Evolutionary conservation across 2,797 vertebrate genomes (phyloP).

Genomic region (Gambusia yucatana): DNA sequence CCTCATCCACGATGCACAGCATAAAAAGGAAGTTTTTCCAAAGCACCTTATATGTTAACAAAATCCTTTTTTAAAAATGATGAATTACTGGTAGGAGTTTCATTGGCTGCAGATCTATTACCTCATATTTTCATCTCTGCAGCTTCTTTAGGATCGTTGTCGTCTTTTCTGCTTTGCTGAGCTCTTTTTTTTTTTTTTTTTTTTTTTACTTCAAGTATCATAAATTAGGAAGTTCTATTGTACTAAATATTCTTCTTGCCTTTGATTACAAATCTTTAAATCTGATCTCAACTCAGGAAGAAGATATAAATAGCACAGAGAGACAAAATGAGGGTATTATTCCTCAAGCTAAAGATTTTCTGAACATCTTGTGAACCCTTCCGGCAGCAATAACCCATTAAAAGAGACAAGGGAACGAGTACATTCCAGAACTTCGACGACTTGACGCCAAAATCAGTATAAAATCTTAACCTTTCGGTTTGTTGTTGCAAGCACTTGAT

Average conservation of each 20-base stretch:
- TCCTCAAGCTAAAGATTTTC: not conserved
- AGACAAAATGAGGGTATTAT: conserved; percentile 16
- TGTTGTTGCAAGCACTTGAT: not conserved
- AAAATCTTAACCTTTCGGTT: not conserved
- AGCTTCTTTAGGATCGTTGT: not conserved
- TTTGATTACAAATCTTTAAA: not conserved
- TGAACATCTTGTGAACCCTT: conserved; percentile 4
- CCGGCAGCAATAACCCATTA: not conserved
- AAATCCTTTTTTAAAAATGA: not conserved
- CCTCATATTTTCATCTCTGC: not conserved
- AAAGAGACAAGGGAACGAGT: not conserved
- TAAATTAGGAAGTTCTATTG: conserved; percentile 2
- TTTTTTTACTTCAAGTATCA: not conserved
- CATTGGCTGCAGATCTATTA: not conserved
- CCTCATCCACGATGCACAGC: not conserved
- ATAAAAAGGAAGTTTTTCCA: not conserved
- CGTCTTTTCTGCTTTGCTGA: no score
- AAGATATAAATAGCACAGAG: not conserved
- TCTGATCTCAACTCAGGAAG: not conserved
- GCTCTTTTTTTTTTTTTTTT: no score
- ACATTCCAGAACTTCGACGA: conserved; percentile 1
- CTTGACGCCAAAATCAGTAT: not conserved
- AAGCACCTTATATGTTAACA: not conserved
- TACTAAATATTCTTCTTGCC: not conserved
- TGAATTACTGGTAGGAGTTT: not conserved